These are phyloP conservation scores for Cyrtonyx montezumae DNA, from an alignment of 2,113 vertebrate genomes.

Conservation along the genomic window DNA sequence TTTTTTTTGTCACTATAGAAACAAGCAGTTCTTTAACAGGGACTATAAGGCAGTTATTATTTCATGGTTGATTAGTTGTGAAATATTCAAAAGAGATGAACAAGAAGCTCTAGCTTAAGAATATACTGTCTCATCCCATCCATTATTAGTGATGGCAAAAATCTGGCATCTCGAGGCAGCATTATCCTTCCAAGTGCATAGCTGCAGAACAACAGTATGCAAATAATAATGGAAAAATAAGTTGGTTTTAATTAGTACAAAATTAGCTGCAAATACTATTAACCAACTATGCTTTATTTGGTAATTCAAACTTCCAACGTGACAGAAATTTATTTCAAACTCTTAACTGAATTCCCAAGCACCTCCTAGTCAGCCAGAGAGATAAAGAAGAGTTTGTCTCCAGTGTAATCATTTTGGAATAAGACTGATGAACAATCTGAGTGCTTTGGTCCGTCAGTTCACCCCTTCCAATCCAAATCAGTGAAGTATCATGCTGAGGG, in stretches of 20 bases:
- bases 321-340: neutral
- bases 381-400: neutral
- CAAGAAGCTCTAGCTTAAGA: slow-evolving; percentile 29
- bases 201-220: neutral
- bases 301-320: neutral
- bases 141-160: slow-evolving; percentile 19
- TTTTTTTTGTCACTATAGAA: slow-evolving; percentile 23
- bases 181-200: slow-evolving; percentile 19
- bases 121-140: slow-evolving; percentile 34
- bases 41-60: neutral
- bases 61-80: slow-evolving; percentile 25
- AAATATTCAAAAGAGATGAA: slow-evolving; percentile 42
- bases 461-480: neutral
- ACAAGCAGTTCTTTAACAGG: neutral
- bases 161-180: neutral
- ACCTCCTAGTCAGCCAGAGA: neutral
- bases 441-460: neutral
- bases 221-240: slow-evolving; percentile 35
- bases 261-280: neutral
- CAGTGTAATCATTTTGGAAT: neutral
- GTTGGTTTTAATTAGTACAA: slow-evolving; percentile 16
- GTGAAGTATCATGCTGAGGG: rapidly evolving
- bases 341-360: neutral
- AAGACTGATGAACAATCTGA: neutral
- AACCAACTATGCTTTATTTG: neutral